Base-by-base conservation (phyloP, 2,113 vertebrate genomes). In the Lophura nycthemera region DNA sequence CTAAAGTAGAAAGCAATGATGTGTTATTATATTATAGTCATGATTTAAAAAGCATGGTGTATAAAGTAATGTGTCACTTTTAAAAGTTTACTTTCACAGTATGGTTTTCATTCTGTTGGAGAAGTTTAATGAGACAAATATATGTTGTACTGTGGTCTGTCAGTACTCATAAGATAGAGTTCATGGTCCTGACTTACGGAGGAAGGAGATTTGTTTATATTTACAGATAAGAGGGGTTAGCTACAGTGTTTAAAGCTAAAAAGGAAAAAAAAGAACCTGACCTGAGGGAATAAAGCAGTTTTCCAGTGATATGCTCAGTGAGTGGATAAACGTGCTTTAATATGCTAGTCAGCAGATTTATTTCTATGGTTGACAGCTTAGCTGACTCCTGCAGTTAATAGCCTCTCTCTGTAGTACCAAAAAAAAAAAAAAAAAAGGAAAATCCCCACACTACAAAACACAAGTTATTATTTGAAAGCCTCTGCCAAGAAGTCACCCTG, bases 341-440 rank as follows among this genome's bases (percentile, higher is more conserved):
- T 83, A 78, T 54, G 36, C 30, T 69, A 92, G 69, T 95, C 95
- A 96, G 85, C 86, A 95, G 63, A 91, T 95, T 66, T 78, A 42
- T 94, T 89, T 95, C 88, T 69, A 16, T 57, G 30, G 61, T 57
- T 95, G 90, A 71, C 84, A 75, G 24, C 84, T 88, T 60, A 91
- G 81, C 88, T 82, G 77, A 83, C 85, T 88, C 13, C 24, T 89
- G 84, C 77, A 95, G 24, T 91, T 89, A 88, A 69, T 71, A 78
- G 48, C 38, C 45, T 93, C 32, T 72, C 67, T 4, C 8, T 63
- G 42, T 43, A 52, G 32, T 79, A 48, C 2, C 2, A 70, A 50
- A 42, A 34, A 34, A 1, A 45, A 61, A 36, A 29, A 20, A 20
- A 25, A 20, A 42, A 42, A 4, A 2, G 38, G 64, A 76, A 64